phyloP scores from a whole-genome alignment of 2,797 vertebrate genomes.

The Antennarius maculatus region DNA sequence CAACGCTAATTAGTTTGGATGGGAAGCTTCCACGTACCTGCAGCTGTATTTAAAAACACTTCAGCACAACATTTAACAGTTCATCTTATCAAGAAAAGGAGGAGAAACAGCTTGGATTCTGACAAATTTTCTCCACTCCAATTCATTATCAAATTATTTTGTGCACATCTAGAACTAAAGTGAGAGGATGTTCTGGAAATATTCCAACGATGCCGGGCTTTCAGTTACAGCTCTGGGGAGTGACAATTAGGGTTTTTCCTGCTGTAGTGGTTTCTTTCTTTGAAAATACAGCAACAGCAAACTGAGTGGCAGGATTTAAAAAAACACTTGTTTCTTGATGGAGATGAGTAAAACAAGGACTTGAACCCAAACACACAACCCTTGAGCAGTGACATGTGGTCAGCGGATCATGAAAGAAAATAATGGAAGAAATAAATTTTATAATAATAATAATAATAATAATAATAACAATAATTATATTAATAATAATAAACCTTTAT shows the following conservation, averaged over 20 bases:
- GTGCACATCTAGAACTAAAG: conserved; percentile 23
- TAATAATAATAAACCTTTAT: too few relatives aligned
- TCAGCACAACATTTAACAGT: conserved; percentile 27
- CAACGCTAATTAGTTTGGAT: conserved; percentile 49
- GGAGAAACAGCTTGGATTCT: conserved; percentile 18
- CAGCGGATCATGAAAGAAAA: too few relatives aligned
- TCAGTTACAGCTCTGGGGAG: conserved; percentile 18
- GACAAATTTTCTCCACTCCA: conserved; percentile 13
- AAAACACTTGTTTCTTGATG: not conserved
- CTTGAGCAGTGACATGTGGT: too few relatives aligned
- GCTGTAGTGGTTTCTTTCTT: conserved; percentile 13
- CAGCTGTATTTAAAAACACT: conserved; percentile 51
- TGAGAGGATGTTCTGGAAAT: conserved; percentile 33
- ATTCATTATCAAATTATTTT: conserved; percentile 36
- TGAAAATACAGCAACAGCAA: conserved; percentile 17
- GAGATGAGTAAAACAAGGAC: not conserved
- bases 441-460: too few relatives aligned
- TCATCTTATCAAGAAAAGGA: conserved; percentile 28
- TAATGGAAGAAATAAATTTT: too few relatives aligned
- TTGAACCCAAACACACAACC: too few relatives aligned
- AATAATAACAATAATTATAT: too few relatives aligned
- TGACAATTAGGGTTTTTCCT: conserved; percentile 11
- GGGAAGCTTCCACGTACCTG: conserved; percentile 59
- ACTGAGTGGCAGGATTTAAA: conserved; percentile 1
- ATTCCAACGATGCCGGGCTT: conserved; percentile 21